A percentile compares a stretch with the other conserved stretches of the same genome.
phyloP scores from a whole-genome alignment of 2,888 invertebrate genomes.

The Taphrorychus bicolor region DNA sequence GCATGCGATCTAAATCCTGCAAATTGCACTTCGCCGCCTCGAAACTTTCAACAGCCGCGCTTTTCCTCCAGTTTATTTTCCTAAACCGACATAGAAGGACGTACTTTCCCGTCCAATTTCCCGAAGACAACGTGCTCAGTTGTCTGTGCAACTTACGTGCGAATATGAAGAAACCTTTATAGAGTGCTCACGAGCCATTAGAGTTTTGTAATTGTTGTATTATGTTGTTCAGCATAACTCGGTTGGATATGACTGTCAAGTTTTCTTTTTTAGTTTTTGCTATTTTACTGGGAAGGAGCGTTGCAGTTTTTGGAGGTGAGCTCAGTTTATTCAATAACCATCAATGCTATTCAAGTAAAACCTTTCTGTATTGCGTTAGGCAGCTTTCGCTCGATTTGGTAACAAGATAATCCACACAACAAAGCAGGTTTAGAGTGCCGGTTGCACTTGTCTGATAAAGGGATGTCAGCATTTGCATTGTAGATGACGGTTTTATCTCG shows the following conservation, averaged over 20 bases:
- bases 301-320: neutral
- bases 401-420: neutral
- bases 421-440: neutral
- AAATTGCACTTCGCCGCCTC: conserved; percentile 10
- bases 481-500: conserved; percentile 8
- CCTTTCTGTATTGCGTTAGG: neutral
- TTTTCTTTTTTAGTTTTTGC: conserved; percentile 13
- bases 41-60: conserved; percentile 19
- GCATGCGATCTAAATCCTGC: conserved; percentile 29
- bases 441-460: conserved; percentile 5
- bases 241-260: conserved; percentile 13
- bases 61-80: conserved; percentile 23
- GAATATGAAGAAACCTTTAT: neutral
- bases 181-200: too few species aligned
- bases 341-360: neutral
- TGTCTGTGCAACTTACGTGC: neutral
- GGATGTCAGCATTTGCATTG: conserved; percentile 7
- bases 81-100: conserved; percentile 4
- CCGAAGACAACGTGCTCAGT: conserved; percentile 18
- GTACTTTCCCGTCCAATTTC: conserved; percentile 16
- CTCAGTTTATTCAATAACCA: neutral
- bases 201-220: neutral
- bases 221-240: neutral
- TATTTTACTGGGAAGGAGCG: neutral
- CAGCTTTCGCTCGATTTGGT: neutral